Percentiles rank a stretch among this genome's conserved stretches.
These are phyloP conservation scores for Carettochelys insculpta DNA, from an alignment of 2,113 vertebrate species.

Conservation along the genomic window DNA sequence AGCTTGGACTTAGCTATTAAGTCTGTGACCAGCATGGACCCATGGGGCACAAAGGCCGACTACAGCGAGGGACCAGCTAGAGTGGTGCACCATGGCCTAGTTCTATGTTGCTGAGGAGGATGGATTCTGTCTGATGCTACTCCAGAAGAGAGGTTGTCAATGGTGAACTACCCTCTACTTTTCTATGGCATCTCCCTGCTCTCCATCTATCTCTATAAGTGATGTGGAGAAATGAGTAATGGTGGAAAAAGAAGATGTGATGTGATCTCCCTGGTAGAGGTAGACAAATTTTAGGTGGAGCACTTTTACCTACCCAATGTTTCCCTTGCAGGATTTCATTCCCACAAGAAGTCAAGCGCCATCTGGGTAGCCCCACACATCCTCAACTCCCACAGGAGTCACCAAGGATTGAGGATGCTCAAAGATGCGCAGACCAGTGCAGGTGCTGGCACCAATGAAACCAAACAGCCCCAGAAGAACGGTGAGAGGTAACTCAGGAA, in stretches of 20 bases:
- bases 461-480: not conserved
- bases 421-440: rapidly evolving
- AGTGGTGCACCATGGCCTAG: too few relatives aligned
- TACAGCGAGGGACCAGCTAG: not conserved
- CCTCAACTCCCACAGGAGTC: not conserved
- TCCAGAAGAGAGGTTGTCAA: not conserved
- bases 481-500: not conserved
- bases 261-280: not conserved
- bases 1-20: not conserved
- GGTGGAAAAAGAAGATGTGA: not conserved
- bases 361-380: not conserved
- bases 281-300: not conserved
- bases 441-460: not conserved
- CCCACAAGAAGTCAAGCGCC: not conserved
- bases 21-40: not conserved
- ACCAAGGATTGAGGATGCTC: not conserved
- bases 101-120: not conserved
- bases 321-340: not conserved
- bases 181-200: not conserved
- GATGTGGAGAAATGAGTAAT: not conserved
- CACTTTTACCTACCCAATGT: not conserved
- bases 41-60: not conserved
- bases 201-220: not conserved
- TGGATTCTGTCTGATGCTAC: not conserved
- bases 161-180: not conserved